Evolutionary conservation across 1,140 invertebrate genomes (phyloP).

Genomic region (Macrobrachium rosenbergii): DNA sequence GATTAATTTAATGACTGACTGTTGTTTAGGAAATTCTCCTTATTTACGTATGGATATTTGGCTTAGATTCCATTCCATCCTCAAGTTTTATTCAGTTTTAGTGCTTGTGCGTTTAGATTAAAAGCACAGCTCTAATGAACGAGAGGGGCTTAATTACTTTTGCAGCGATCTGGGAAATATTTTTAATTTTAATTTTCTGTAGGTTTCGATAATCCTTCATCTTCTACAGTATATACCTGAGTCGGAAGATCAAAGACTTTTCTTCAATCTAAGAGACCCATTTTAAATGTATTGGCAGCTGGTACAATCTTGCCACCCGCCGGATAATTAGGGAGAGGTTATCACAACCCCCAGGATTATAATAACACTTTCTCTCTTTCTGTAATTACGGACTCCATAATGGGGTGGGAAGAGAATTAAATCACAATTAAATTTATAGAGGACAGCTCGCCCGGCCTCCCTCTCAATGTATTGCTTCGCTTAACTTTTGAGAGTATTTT

Average conservation of each 20-base stretch:
- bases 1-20: too few relatives aligned
- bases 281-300: background rate
- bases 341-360: slow-evolving; percentile 53
- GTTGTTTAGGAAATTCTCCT: too few relatives aligned
- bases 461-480: slow-evolving; percentile 55
- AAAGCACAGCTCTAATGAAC: too few relatives aligned
- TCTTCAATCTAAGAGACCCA: background rate
- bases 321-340: slow-evolving; percentile 47
- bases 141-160: too few relatives aligned
- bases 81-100: too few relatives aligned
- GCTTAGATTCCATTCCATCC: too few relatives aligned
- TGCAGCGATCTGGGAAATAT: too few relatives aligned
- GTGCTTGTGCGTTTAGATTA: too few relatives aligned
- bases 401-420: slow-evolving; percentile 60
- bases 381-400: slow-evolving; percentile 59
- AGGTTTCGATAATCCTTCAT: too few relatives aligned
- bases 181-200: too few relatives aligned
- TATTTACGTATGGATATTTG: too few relatives aligned
- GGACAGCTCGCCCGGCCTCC: slow-evolving; percentile 50
- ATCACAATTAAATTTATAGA: slow-evolving; percentile 56
- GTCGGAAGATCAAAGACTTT: background rate
- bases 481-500: slow-evolving; percentile 52
- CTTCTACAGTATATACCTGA: background rate
- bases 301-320: slow-evolving; percentile 9
- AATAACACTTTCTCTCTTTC: slow-evolving; percentile 63